A percentile compares a stretch with the other conserved stretches of the same genome.
Evolutionary conservation across 2,113 vertebrate genomes (phyloP).

Genomic region (Desmodus rotundus): DNA sequence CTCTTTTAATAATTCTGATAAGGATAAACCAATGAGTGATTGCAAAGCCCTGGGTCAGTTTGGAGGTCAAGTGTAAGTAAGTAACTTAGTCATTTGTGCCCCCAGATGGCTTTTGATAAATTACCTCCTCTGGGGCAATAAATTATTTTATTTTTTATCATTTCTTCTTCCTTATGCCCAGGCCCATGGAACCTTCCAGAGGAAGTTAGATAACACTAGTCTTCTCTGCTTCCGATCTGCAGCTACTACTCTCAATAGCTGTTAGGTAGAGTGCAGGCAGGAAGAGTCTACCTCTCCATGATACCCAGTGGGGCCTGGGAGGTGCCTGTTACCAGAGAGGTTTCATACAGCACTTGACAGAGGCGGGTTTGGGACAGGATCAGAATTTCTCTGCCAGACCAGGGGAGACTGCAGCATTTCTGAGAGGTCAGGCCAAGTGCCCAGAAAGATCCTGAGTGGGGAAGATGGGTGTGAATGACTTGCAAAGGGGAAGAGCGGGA

Average conservation of each 20-base stretch:
- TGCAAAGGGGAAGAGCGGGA: not conserved
- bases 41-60: not conserved
- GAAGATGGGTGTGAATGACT: not conserved
- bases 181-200: not conserved
- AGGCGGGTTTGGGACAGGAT: not conserved
- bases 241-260: not conserved
- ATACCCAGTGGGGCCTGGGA: not conserved
- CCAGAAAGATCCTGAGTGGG: not conserved
- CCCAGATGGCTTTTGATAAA: not conserved
- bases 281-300: not conserved
- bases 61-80: not conserved
- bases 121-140: not conserved
- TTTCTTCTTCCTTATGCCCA: not conserved
- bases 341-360: not conserved
- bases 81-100: not conserved
- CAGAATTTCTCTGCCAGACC: not conserved
- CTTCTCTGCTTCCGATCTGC: not conserved
- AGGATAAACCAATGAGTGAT: not conserved
- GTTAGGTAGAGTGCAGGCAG: not conserved
- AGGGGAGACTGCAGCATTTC: not conserved
- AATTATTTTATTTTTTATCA: not conserved
- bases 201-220: not conserved
- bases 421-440: not conserved
- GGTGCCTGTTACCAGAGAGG: not conserved
- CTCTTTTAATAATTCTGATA: not conserved